Percentiles rank a stretch among this genome's conserved stretches.
phyloP scores from a whole-genome alignment of 2,113 vertebrate genomes.

The Colossoma macropomum region DNA sequence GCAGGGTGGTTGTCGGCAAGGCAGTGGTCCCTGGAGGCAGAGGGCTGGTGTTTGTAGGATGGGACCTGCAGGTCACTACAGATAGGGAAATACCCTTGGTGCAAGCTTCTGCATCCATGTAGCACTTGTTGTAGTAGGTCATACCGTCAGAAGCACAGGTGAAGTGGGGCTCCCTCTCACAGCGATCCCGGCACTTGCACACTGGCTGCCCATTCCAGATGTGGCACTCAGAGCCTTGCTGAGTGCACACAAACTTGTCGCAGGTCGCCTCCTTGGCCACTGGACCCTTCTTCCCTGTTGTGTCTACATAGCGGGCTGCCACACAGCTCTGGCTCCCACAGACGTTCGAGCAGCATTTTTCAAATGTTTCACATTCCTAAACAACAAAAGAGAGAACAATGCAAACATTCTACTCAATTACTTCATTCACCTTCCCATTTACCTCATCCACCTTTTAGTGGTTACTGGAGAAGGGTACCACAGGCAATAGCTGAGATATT shows the following conservation, averaged over 20 bases:
- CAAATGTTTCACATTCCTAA: constrained; percentile 92
- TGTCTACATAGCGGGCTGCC: constrained; percentile 87
- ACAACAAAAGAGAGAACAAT: constrained; percentile 31
- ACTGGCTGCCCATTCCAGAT: constrained; percentile 94
- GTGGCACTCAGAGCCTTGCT: constrained; percentile 95
- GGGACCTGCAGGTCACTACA: constrained; percentile 90
- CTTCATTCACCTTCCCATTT: background rate
- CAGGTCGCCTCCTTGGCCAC: constrained; percentile 87
- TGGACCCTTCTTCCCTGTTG: constrained; percentile 83
- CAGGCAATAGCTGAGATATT: too few species aligned
- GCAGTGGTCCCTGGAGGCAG: constrained; percentile 79
- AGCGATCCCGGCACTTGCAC: constrained; percentile 94
- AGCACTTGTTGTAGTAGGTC: constrained; percentile 98
- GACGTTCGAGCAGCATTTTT: constrained; percentile 97
- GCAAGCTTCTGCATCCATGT: constrained; percentile 98
- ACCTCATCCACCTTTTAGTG: too few species aligned
- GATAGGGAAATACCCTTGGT: constrained; percentile 89
- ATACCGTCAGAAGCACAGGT: constrained; percentile 96
- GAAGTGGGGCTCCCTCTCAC: constrained; percentile 94
- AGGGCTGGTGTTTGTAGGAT: constrained; percentile 89
- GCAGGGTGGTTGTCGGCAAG: constrained; percentile 77
- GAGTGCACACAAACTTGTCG: constrained; percentile 89
- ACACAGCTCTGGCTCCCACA: constrained; percentile 94
- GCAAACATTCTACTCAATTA: background rate
- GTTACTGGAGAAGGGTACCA: too few species aligned